Base-by-base conservation (phyloP, 2,113 vertebrate species). In the Toxostoma redivivum region DNA sequence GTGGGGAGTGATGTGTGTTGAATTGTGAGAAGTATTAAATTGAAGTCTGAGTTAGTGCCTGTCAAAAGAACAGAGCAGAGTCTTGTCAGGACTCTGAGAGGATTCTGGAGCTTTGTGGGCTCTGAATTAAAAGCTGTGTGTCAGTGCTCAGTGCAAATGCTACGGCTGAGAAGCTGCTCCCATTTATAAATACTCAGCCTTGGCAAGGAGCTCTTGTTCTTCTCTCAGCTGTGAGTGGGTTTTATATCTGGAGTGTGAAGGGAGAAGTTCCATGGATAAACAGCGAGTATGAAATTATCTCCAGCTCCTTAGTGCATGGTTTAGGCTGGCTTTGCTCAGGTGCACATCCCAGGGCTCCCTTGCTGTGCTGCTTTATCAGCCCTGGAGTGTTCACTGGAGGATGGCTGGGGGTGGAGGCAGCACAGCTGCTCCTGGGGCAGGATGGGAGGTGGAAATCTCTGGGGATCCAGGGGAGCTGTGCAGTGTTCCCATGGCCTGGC, bases 151-250 rank as follows among this genome's bases (percentile, higher is more conserved):
- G 30, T 61, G 70, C 61, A 65, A 88, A 62, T n/a, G 78, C 77
- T 92, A 35, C 1, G 21, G 62, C 87, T 88, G 79, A 82, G 76
- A 9, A 95, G 79, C 81, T 90, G 19, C 81, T 96, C 51, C 66
- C 58, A 10, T 86, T 62, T 66, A 47, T 56, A 84, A 94, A 84
- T 35, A 13, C 71, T 70, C 93, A 73, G 85, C 81, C 72, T 81
- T 95, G 91, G 86, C 87, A 54, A 37, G 14, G 58, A 69, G 61
- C 60, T 87, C 90, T 45, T 45, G 60, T 25, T 71, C 88, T 56
- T 21, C 81, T 74, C 80, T 95, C 92, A 74, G 91, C 78, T 95
- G 12, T 45, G 77, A 88, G 95, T 94, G 86, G 86, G 88, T 11
- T 96, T 81, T 71, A 35, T 66, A 4, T 86, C 86, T 94, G 94